phyloP scores from a whole-genome alignment of 2,797 vertebrate species.

The Channallabes apus region DNA sequence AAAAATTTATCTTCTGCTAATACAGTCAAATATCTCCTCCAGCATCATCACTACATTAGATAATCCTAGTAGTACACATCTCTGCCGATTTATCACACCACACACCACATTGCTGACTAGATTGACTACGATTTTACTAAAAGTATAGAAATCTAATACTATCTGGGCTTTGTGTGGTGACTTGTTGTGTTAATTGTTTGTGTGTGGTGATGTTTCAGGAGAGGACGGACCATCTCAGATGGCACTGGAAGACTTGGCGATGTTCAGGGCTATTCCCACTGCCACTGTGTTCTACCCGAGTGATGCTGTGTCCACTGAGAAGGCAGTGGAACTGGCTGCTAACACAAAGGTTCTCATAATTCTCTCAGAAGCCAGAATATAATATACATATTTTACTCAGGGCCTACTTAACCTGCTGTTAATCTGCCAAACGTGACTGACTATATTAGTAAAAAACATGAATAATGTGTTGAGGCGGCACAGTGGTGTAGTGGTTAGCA shows the following conservation, averaged over 20 bases:
- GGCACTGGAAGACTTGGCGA: slow-evolving; percentile 89
- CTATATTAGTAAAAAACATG: not conserved
- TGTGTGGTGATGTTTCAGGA: slow-evolving; percentile 69
- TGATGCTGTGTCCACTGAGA: slow-evolving; percentile 90
- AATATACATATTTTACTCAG: not conserved
- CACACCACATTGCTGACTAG: not conserved
- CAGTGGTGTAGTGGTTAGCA: too few species aligned
- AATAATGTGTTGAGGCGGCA: too few species aligned
- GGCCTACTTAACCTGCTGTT: not conserved
- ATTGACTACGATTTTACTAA: not conserved
- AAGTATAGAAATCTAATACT: not conserved
- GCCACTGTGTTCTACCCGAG: slow-evolving; percentile 92
- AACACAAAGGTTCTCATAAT: slow-evolving; percentile 81
- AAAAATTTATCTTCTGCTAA: not conserved
- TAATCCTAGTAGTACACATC: too few species aligned
- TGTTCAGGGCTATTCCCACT: slow-evolving; percentile 87
- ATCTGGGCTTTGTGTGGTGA: not conserved
- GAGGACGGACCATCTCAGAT: slow-evolving; percentile 95
- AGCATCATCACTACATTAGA: not conserved
- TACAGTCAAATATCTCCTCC: not conserved
- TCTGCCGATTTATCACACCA: not conserved
- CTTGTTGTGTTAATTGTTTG: too few species aligned
- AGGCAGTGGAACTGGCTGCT: slow-evolving; percentile 91
- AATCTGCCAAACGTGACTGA: not conserved
- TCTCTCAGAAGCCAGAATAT: not conserved